These are phyloP conservation scores for Steromphala cineraria DNA, from an alignment of 2,888 invertebrate species.

Conservation along the genomic window DNA sequence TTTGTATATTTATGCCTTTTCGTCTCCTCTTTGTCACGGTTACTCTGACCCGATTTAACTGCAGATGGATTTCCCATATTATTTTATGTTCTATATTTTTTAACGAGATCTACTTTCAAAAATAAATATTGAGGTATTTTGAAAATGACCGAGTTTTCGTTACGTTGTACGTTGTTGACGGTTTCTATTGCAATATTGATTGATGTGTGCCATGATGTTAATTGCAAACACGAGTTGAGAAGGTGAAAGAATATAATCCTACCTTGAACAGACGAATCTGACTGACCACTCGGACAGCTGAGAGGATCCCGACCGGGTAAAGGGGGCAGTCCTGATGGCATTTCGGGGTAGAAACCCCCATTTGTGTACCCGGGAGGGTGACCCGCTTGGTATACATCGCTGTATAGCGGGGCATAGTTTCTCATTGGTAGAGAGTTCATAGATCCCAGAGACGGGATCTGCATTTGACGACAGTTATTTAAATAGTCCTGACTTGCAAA, in stretches of 20 bases:
- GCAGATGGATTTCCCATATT: background rate
- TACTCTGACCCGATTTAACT: background rate
- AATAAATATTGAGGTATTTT: no score
- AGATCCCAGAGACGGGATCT: slow-evolving; percentile 63
- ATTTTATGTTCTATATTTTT: no score
- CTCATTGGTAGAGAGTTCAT: slow-evolving; percentile 68
- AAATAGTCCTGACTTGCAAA: slow-evolving; percentile 65
- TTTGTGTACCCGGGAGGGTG: slow-evolving; percentile 66
- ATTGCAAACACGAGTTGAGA: background rate
- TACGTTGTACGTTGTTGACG: no score
- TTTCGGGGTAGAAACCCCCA: slow-evolving; percentile 69
- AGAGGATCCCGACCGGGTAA: slow-evolving; percentile 63
- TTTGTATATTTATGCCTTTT: slow-evolving; percentile 3
- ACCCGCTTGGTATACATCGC: slow-evolving; percentile 67
- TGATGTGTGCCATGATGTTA: no score
- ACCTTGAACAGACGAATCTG: slow-evolving; percentile 66
- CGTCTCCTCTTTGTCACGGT: background rate
- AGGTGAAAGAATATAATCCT: slow-evolving; percentile 17
- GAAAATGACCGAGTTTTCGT: no score
- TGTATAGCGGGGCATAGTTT: slow-evolving; percentile 65
- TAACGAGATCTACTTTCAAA: no score
- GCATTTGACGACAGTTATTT: slow-evolving; percentile 68
- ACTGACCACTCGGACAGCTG: slow-evolving; percentile 63
- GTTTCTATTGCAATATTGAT: no score
- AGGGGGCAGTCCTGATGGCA: slow-evolving; percentile 66